Base-by-base conservation (phyloP, 2,888 invertebrate species). In the Brachypterus glaber region DNA sequence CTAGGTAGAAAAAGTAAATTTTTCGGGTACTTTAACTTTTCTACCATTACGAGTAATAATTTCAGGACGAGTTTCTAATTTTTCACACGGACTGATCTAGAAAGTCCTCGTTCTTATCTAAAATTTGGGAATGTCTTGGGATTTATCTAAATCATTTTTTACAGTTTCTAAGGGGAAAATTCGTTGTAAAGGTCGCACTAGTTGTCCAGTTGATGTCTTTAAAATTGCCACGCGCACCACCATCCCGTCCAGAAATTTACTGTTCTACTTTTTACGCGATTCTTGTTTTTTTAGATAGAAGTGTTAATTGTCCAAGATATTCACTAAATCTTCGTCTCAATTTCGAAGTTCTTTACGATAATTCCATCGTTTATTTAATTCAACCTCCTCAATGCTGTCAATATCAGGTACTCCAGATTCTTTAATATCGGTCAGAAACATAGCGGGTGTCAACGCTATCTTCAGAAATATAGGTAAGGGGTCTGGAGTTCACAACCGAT, bases 91-190 rank as follows among this genome's bases (percentile, higher is more conserved):
- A n/a, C n/a, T n/a, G n/a, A n/a, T n/a, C n/a, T n/a, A n/a, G n/a
- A n/a, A n/a, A n/a, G n/a, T n/a, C n/a, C n/a, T n/a, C n/a, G n/a
- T n/a, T n/a, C n/a, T n/a, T n/a, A n/a, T n/a, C n/a, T n/a, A n/a
- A n/a, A n/a, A n/a, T n/a, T n/a, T n/a, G n/a, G n/a, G n/a, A n/a
- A n/a, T n/a, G n/a, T n/a, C n/a, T n/a, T n/a, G n/a, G n/a, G n/a
- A n/a, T n/a, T n/a, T n/a, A n/a, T n/a, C n/a, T n/a, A n/a, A n/a
- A n/a, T n/a, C n/a, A n/a, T n/a, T n/a, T n/a, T n/a, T n/a, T n/a
- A n/a, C n/a, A n/a, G n/a, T n/a, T n/a, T 51, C 48, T 44, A 54
- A 46, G 41, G 52, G 50, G 30, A 51, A 51, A 11, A 47, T 7
- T n/a, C 41, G 18, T 25, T 40, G 37, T 4, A 47, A 9, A 3